These are phyloP conservation scores for Orgyia antiqua DNA, from an alignment of 2,888 invertebrate genomes.

Conservation along the genomic window DNA sequence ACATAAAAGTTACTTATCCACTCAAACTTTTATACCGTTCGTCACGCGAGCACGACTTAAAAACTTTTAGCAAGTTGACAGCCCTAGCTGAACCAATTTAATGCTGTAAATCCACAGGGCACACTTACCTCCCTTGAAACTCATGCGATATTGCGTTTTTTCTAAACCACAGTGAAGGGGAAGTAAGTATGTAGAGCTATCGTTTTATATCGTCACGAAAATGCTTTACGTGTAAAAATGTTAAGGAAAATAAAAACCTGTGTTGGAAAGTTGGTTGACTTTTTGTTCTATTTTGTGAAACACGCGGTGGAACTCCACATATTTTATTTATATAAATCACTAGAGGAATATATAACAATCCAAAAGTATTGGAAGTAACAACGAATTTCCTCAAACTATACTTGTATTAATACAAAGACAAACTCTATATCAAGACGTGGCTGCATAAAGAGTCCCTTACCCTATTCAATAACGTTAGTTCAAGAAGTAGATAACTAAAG, in stretches of 20 bases:
- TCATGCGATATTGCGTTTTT: constrained; percentile 76
- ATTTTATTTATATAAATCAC: neutral
- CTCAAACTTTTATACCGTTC: constrained; percentile 34
- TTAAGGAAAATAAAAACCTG: constrained; percentile 32
- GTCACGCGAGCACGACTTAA: constrained; percentile 42
- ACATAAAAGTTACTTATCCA: constrained; percentile 31
- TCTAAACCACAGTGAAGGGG: constrained; percentile 51
- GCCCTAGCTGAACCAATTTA: constrained; percentile 68
- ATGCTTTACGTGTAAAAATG: constrained; percentile 35
- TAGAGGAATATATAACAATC: neutral
- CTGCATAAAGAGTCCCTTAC: too few relatives aligned
- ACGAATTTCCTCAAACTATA: too few relatives aligned
- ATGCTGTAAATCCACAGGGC: constrained; percentile 72
- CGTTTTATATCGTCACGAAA: constrained; percentile 49
- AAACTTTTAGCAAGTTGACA: constrained; percentile 48
- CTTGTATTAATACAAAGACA: too few relatives aligned
- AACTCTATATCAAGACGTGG: too few relatives aligned
- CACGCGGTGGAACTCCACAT: constrained; percentile 5
- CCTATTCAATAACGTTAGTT: too few relatives aligned
- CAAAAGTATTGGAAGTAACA: too few relatives aligned
- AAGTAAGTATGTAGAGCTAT: constrained; percentile 32
- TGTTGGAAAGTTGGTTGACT: constrained; percentile 18
- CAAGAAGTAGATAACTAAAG: too few relatives aligned
- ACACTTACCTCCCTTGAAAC: constrained; percentile 69
- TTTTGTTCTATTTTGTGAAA: constrained; percentile 20